Evolutionary conservation across 2,113 vertebrate genomes (phyloP).

Genomic region (Helogale parvula): DNA sequence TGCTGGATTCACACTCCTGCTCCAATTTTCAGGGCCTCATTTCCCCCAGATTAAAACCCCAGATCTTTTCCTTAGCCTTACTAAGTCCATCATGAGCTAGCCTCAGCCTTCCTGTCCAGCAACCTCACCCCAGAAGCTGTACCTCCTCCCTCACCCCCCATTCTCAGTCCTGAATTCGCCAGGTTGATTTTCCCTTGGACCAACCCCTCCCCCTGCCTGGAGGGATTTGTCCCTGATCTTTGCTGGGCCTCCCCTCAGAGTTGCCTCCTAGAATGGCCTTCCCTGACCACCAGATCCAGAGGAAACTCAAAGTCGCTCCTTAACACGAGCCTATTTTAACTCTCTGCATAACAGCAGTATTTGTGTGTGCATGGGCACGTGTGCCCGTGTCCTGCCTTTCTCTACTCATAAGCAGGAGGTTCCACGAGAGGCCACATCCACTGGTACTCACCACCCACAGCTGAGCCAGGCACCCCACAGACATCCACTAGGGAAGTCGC

Average conservation of each 20-base stretch:
- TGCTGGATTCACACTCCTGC: background rate
- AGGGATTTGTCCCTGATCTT: background rate
- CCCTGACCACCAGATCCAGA: background rate
- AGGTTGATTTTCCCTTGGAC: background rate
- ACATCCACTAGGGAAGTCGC: background rate
- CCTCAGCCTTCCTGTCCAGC: background rate
- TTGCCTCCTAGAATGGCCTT: background rate
- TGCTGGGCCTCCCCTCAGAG: background rate
- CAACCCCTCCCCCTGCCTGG: background rate
- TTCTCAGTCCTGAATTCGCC: background rate
- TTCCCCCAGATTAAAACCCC: background rate
- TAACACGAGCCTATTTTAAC: background rate
- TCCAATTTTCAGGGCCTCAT: background rate
- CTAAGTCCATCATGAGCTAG: background rate
- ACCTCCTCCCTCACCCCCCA: background rate
- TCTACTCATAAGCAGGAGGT: background rate
- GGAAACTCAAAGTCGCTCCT: background rate
- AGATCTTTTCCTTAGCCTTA: background rate
- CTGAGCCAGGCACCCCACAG: background rate
- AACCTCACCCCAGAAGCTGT: background rate
- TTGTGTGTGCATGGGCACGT: background rate
- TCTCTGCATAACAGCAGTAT: background rate
- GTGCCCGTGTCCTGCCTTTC: background rate
- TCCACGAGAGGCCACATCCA: background rate
- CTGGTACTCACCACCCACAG: background rate